phyloP scores from a whole-genome alignment of 2,888 invertebrate genomes.

The Cheilosia urbana region DNA sequence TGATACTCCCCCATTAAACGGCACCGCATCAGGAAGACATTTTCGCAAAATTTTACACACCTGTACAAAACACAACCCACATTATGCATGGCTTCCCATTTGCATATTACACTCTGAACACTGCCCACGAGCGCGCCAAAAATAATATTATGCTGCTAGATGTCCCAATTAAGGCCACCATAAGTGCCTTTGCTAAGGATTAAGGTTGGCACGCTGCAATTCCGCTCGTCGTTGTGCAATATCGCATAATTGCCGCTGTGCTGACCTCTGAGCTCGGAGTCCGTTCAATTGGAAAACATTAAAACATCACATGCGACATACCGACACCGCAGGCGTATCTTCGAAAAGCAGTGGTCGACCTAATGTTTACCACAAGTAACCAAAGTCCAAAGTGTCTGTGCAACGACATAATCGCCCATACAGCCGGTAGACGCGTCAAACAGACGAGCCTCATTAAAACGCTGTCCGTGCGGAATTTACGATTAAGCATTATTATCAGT shows the following conservation, averaged over 20 bases:
- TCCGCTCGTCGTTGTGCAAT: conserved; percentile 34
- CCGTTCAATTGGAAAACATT: conserved; percentile 23
- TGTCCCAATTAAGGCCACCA: conserved; percentile 33
- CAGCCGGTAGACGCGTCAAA: conserved; percentile 42
- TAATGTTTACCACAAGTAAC: conserved; percentile 33
- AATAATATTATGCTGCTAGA: conserved; percentile 3
- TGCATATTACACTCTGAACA: conserved; percentile 8
- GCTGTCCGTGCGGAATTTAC: conserved; percentile 50
- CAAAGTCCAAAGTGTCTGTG: conserved; percentile 19
- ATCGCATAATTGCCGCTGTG: conserved; percentile 6
- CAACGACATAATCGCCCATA: conserved; percentile 3
- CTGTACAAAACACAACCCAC: background rate
- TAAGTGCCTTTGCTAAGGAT: conserved; percentile 10
- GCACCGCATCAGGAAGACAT: conserved; percentile 32
- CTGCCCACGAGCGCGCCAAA: background rate
- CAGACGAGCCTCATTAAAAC: conserved; percentile 67
- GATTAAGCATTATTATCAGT: conserved; percentile 63
- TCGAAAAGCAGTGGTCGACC: background rate
- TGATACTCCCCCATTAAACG: conserved; percentile 15
- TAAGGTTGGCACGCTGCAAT: background rate
- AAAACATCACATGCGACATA: conserved; percentile 16
- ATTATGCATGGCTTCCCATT: conserved; percentile 5
- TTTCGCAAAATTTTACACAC: conserved; percentile 1
- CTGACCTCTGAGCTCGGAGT: conserved; percentile 29
- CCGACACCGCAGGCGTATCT: background rate